phyloP scores from a whole-genome alignment of 2,888 invertebrate genomes.

The Hyles lineata region DNA sequence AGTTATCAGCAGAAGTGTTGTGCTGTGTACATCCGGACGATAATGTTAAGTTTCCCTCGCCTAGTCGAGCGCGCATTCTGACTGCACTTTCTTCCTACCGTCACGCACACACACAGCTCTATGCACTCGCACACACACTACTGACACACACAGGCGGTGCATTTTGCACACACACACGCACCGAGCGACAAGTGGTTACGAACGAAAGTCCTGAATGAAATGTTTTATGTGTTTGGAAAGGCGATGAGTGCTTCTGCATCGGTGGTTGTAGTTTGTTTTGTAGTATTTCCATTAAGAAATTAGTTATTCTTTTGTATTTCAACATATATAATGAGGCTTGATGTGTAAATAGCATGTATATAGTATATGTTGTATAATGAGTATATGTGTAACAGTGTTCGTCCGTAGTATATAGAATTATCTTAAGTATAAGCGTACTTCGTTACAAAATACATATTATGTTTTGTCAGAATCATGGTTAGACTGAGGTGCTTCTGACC shows the following conservation, averaged over 20 bases:
- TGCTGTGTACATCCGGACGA: slow-evolving; percentile 39
- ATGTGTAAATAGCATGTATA: too few relatives aligned
- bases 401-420: too few relatives aligned
- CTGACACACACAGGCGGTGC: slow-evolving; percentile 39
- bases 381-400: too few relatives aligned
- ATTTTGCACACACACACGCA: slow-evolving; percentile 39
- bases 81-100: slow-evolving; percentile 82
- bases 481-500: too few relatives aligned
- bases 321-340: too few relatives aligned
- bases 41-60: slow-evolving; percentile 78
- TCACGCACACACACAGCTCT: slow-evolving; percentile 40
- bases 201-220: slow-evolving; percentile 23
- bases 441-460: too few relatives aligned
- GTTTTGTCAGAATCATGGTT: too few relatives aligned
- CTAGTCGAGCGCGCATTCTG: slow-evolving; percentile 71
- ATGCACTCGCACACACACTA: slow-evolving; percentile 38
- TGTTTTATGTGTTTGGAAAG: slow-evolving; percentile 16
- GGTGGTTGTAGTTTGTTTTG: background rate
- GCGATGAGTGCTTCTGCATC: background rate
- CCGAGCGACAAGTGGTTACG: slow-evolving; percentile 23
- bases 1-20: slow-evolving; percentile 49
- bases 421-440: too few relatives aligned
- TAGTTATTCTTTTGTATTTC: too few relatives aligned
- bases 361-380: too few relatives aligned
- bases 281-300: background rate